These are phyloP conservation scores for Diorhabda sublineata DNA, from an alignment of 1,140 invertebrate species.

Conservation along the genomic window DNA sequence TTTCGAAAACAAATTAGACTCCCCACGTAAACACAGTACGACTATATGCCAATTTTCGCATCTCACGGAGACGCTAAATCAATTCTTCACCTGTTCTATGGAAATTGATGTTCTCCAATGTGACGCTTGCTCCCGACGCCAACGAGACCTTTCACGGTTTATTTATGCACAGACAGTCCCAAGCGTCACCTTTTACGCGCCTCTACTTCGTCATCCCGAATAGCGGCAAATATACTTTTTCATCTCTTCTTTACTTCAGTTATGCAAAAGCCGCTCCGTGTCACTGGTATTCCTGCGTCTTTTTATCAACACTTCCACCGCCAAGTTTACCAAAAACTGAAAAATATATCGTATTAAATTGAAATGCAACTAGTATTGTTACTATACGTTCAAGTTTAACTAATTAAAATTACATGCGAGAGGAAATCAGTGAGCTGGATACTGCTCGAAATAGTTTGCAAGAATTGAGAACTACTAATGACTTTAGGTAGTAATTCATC, in stretches of 20 bases:
- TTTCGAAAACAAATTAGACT: conserved; percentile 17
- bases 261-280: neutral
- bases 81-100: conserved; percentile 35
- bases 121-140: conserved; percentile 22
- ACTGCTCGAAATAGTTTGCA: no score
- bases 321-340: neutral
- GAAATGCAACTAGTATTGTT: no score
- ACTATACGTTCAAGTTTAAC: no score
- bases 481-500: no score
- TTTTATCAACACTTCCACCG: neutral
- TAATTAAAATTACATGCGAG: no score
- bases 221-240: conserved; percentile 35
- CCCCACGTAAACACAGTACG: neutral
- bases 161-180: conserved; percentile 39
- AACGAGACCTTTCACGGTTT: conserved; percentile 26
- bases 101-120: conserved; percentile 33
- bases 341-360: no score
- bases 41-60: conserved; percentile 13
- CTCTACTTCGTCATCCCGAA: conserved; percentile 36
- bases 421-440: no score
- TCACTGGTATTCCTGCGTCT: neutral
- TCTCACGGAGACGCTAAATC: conserved; percentile 28
- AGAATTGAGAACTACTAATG: no score
- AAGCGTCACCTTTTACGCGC: conserved; percentile 37
- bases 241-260: conserved; percentile 7